Evolutionary conservation across 2,888 invertebrate genomes (phyloP).

Genomic region (Drosophila atroscutellata): DNA sequence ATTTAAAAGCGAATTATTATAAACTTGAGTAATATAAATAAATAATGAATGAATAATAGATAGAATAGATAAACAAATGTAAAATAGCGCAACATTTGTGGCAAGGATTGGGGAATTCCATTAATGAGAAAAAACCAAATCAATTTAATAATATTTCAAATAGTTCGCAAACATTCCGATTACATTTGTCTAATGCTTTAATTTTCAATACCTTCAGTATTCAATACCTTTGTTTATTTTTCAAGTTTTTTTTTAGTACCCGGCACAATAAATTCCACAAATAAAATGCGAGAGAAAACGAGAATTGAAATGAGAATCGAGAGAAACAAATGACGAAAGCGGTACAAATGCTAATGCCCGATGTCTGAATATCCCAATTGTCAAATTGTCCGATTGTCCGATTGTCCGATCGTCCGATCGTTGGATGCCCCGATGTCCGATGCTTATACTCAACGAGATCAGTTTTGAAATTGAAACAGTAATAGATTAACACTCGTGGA

Average conservation of each 20-base stretch:
- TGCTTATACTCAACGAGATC: constrained; percentile 21
- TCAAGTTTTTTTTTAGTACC: background rate
- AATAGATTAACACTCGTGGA: constrained; percentile 80
- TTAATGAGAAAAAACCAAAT: too few species aligned
- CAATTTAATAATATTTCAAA: background rate
- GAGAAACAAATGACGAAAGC: constrained; percentile 4
- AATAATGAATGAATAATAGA: too few species aligned
- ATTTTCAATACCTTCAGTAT: background rate
- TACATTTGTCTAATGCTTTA: background rate
- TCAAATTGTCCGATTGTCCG: background rate
- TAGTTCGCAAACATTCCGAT: background rate
- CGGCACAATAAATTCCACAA: constrained; percentile 3
- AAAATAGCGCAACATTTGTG: background rate
- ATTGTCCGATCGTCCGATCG: background rate
- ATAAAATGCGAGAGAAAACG: background rate
- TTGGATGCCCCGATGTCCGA: background rate
- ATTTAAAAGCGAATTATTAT: background rate
- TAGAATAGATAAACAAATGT: background rate
- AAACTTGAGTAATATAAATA: background rate
- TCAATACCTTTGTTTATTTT: background rate
- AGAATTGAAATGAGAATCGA: background rate
- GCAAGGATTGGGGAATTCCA: background rate
- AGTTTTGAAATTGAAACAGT: constrained; percentile 60
- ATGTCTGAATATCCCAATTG: background rate
- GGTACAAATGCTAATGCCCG: background rate